Percentiles rank a stretch among this genome's conserved stretches.
phyloP scores from a whole-genome alignment of 1,140 invertebrate genomes.

The Apis florea region DNA sequence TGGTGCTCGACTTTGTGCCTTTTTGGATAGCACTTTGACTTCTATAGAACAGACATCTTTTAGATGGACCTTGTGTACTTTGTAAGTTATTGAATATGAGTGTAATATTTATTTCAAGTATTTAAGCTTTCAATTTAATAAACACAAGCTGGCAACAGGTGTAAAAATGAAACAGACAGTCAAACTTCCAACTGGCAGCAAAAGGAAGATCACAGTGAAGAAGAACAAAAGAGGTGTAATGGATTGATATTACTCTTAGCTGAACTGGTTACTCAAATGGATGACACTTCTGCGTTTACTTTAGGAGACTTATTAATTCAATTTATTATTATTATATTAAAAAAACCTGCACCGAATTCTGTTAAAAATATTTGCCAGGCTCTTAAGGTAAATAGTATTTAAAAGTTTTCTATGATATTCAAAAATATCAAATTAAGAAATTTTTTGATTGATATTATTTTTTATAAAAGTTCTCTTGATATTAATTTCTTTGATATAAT shows the following conservation, averaged over 20 bases:
- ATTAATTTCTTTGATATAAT: not conserved
- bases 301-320: slow-evolving; percentile 75
- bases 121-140: slow-evolving; percentile 3
- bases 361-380: slow-evolving; percentile 80
- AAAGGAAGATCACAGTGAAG: slow-evolving; percentile 63
- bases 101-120: not conserved
- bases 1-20: slow-evolving; percentile 83
- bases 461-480: not conserved
- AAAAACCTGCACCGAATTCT: slow-evolving; percentile 75
- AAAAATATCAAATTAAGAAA: not conserved
- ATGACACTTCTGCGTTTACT: slow-evolving; percentile 63
- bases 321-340: slow-evolving; percentile 72
- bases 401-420: not conserved
- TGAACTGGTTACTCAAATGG: slow-evolving; percentile 78
- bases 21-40: slow-evolving; percentile 77
- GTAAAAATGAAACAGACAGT: slow-evolving; percentile 71
- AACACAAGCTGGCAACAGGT: slow-evolving; percentile 60
- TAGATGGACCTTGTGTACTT: slow-evolving; percentile 75
- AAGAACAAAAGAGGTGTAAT: slow-evolving; percentile 74
- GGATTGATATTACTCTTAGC: slow-evolving; percentile 77
- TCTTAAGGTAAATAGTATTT: slow-evolving; percentile 70
- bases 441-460: not conserved
- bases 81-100: slow-evolving; percentile 66
- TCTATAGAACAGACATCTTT: slow-evolving; percentile 74
- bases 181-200: slow-evolving; percentile 67